A percentile compares a stretch with the other conserved stretches of the same genome.
Conservation (phyloP, 2,888 invertebrate species). For the Cerastis rubricosa region DNA sequence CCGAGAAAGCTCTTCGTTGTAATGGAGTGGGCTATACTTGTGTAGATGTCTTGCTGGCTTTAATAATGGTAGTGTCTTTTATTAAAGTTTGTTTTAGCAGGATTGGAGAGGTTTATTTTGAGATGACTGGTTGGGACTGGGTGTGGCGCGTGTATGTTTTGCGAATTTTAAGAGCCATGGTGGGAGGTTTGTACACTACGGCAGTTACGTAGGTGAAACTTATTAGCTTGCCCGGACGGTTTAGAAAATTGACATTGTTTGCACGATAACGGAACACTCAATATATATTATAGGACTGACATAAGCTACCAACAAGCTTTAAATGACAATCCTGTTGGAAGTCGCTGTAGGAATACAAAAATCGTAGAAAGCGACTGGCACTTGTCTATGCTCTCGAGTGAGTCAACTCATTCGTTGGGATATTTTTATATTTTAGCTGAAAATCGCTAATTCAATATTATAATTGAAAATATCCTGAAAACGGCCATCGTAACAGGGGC, state of each 20-base stretch:
- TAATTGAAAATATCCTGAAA: background rate
- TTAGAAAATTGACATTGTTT: background rate
- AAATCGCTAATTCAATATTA: background rate
- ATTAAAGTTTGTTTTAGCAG: slow-evolving; percentile 63
- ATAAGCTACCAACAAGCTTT: background rate
- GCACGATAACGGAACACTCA: background rate
- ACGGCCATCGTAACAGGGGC: too few species aligned
- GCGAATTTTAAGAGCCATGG: background rate
- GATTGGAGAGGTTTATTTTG: slow-evolving; percentile 52
- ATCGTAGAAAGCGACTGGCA: background rate
- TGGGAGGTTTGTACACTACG: background rate
- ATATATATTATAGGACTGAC: background rate
- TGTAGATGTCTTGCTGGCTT: slow-evolving; percentile 51
- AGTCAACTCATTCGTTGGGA: background rate
- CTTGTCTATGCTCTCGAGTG: background rate
- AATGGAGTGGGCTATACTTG: slow-evolving; percentile 71
- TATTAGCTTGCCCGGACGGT: background rate
- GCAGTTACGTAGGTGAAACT: background rate
- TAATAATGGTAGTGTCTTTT: slow-evolving; percentile 64
- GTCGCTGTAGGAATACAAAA: background rate
- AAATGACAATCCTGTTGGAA: background rate
- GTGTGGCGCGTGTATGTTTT: background rate
- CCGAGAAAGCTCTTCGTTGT: slow-evolving; percentile 64
- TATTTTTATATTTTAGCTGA: background rate
- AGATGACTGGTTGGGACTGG: slow-evolving; percentile 11